Evolutionary conservation across 2,113 vertebrate species (phyloP), one percentile per base, ranked within the genome.

Genomic region (Atlantisia rogersi): DNA sequence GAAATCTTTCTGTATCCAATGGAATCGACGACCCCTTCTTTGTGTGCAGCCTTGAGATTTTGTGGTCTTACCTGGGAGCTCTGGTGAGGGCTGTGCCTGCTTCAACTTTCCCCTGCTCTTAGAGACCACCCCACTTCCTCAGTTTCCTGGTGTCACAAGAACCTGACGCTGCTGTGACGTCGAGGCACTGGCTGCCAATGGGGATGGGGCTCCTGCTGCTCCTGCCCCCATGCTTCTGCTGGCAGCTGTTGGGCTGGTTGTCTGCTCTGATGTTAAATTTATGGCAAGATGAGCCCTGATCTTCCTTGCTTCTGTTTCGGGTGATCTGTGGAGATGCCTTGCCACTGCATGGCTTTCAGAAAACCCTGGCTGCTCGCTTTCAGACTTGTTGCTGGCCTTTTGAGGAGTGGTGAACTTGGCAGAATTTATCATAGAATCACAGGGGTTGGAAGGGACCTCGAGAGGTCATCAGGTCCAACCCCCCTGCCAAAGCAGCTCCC

Each of bases 221-320:
- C 20, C 46, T 58, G 13, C 31, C 1, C 0, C 22, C 40, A 16
- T 0, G 1, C 26, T 74, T 37, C 10, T 52, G 42, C 39, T 64
- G 62, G 24, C 16, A 40, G 50, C 60, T 37, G 37, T 70, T 1
- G 20, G 35, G 1, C 37, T 92, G 94, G 12, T 40, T 82, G n/a
- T 14, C 6, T 14, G 48, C 21, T 84, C 65, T 94, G 42, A 17
- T 75, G n/a, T 40, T 12, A 20, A 12, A 4, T 11, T 65, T 74
- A 9, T 64, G 39, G 71, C 69, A 31, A 17, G 64, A 39, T 12
- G 13, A 70, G 15, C 77, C 55, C 19, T 44, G 39, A 37, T 73
- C 39, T 63, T 65, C 78, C 29, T 52, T 44, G 20, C 14, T 77
- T 56, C 44, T 26, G 9, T 52, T 80, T 48, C 24, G 71, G 39